Evolutionary conservation across 37 sponge, comb jelly and placozoan genomes (phyloP), one percentile per base, ranked within the genome.

Genomic region (Bolinopsis microptera): DNA sequence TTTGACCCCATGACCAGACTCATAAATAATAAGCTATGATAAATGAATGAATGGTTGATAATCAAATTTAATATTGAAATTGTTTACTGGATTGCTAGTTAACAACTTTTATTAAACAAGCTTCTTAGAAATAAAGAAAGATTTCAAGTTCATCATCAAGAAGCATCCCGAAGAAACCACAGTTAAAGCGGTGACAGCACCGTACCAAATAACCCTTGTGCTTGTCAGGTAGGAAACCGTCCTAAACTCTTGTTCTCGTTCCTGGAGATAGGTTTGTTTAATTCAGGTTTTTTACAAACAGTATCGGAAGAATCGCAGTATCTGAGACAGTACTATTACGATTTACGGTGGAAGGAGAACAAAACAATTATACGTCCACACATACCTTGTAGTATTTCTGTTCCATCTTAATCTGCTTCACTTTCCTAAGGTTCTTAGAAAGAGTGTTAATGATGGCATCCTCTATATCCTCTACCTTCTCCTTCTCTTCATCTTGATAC

Each of bases 391-490:
- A 80, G 38, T 80, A 80, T 22, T 30, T 32, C 38, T 80, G 82
- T 34, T 80, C 82, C 82, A 80, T 80, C 22, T 80, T 80, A 8
- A 80, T 80, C 8, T 80, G 82, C 23, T 33, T 28, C 16, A 80
- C 35, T 35, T 34, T 80, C 22, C 82, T 32, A 5, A 80, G 37
- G 5, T 33, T 34, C 37, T 22, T 80, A 33, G 1, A 0, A 9
- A 80, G 82, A 34, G 82, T 34, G 21, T 3, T 34, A 3, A 35
- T 34, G 37, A 80, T 80, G 82, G 37, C 37, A 34, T 80, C 37
- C 30, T 35, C 2, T 1, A 5, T 80, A 1, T 80, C 82, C 38
- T 80, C 82, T 28, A 34, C 23, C 74, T 70, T 16, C 82, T 80
- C 82, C 38, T 80, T 30, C 82, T 32, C 82, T 8, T 80, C 82